Evolutionary conservation across 2,113 vertebrate species (phyloP).

Genomic region (Misgurnus mizolepis): DNA sequence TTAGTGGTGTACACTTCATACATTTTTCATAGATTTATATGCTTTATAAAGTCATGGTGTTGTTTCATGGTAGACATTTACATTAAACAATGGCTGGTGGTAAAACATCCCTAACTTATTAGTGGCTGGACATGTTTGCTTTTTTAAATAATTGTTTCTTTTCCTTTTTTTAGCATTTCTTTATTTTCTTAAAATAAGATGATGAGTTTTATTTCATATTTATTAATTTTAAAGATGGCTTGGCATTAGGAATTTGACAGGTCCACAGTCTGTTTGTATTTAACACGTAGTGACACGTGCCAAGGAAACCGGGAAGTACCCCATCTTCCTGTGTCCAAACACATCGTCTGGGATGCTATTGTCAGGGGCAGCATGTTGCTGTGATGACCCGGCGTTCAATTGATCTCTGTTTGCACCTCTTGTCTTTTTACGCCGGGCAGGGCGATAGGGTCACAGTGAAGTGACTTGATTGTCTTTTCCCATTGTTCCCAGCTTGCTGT

Average conservation of each 20-base stretch:
- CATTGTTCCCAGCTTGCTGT: constrained; percentile 51
- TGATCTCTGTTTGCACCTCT: constrained; percentile 57
- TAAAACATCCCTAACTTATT: not conserved
- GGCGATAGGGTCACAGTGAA: constrained; percentile 44
- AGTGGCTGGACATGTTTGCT: not conserved
- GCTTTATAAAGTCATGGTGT: no score
- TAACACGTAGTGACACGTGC: constrained; percentile 47
- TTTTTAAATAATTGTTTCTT: not conserved
- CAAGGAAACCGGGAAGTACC: constrained; percentile 40
- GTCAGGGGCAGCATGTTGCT: constrained; percentile 66
- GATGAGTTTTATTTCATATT: no score
- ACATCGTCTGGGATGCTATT: constrained; percentile 33
- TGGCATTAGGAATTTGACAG: not conserved
- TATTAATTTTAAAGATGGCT: no score
- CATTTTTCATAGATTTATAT: not conserved
- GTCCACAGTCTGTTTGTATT: constrained; percentile 26
- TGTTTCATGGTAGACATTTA: no score
- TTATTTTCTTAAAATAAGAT: no score
- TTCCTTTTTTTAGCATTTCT: no score
- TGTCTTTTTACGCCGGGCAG: constrained; percentile 29
- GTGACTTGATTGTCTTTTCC: constrained; percentile 42
- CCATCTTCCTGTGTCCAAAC: constrained; percentile 46
- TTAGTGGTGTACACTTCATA: not conserved
- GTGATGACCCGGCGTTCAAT: constrained; percentile 56
- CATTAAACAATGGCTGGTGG: no score